Base-by-base conservation (phyloP, 2,113 vertebrate genomes). In the Pardalotus punctatus region DNA sequence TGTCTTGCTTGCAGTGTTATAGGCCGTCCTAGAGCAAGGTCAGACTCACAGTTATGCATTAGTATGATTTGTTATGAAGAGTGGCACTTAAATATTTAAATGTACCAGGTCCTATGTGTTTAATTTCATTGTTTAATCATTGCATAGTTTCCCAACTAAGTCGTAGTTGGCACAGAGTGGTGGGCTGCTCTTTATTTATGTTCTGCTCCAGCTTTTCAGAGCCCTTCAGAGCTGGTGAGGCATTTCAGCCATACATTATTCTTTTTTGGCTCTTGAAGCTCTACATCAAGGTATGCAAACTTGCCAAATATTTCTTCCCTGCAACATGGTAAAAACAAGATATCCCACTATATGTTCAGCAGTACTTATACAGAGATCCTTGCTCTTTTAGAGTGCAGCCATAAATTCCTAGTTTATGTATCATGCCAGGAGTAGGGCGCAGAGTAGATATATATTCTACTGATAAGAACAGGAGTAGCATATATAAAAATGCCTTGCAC, bases 101-200 rank as follows among this genome's bases (percentile, higher is more conserved):
- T 96, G 65, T 97, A 98, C 94, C 97, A 96, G 97, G 97, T 96
- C 95, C 89, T 96, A 97, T 97, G 97, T 98, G 98, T 98, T 98
- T 98, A 97, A 98, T 97, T 98, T 98, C 96, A 97, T 97, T 98
- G 98, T 98, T 98, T 98, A 98, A 98, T 97, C 92, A 91, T 79
- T 81, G 92, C 98, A 98, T 98, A 98, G 91, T 98, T 98, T 98
- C 96, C 98, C 98, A 98, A 86, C 94, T 98, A 98, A 98, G 98
- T 98, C 97, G 97, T 94, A 93, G 96, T 88, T 98, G 94, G 97
- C 97, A 94, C 86, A 76, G 84, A 89, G 81, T 45, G 14, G 74
- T 95, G 88, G 92, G 73, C 93, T 97, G 96, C 94, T 96, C 96
- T 97, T 87, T 97, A 97, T 98, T 98, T 98, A 97, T 98, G 82